These are phyloP conservation scores for Chloropsis cyanopogon DNA, from an alignment of 2,113 vertebrate species.

Conservation along the genomic window DNA sequence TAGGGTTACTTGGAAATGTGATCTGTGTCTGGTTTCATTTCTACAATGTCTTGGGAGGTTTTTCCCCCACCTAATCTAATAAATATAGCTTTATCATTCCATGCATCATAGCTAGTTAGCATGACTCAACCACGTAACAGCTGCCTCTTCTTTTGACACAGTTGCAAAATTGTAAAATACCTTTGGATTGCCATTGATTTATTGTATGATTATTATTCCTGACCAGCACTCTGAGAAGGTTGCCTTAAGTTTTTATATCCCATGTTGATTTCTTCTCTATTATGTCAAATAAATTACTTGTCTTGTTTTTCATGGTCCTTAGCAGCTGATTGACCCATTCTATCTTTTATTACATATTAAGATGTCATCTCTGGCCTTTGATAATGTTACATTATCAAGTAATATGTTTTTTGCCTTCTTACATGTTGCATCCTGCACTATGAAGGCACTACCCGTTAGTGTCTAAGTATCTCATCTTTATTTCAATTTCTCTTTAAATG, in stretches of 20 bases:
- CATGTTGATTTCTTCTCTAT: background rate
- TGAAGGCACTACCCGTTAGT: background rate
- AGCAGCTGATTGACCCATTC: background rate
- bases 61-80: background rate
- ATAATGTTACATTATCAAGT: background rate
- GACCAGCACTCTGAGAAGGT: background rate
- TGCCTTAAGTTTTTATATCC: background rate
- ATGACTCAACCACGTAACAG: background rate
- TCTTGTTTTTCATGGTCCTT: background rate
- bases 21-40: background rate
- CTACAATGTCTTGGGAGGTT: background rate
- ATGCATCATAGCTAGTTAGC: background rate
- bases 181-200: background rate
- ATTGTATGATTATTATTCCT: background rate
- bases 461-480: background rate
- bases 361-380: background rate
- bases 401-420: background rate
- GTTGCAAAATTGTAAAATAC: background rate
- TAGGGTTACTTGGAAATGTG: background rate
- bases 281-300: background rate
- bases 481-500: background rate
- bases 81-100: background rate
- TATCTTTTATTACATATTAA: background rate
- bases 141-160: background rate
- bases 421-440: background rate